Percentiles rank a stretch among this genome's conserved stretches.
Evolutionary conservation across 2,888 invertebrate species (phyloP).

Genomic region (Iphiclides podalirius): DNA sequence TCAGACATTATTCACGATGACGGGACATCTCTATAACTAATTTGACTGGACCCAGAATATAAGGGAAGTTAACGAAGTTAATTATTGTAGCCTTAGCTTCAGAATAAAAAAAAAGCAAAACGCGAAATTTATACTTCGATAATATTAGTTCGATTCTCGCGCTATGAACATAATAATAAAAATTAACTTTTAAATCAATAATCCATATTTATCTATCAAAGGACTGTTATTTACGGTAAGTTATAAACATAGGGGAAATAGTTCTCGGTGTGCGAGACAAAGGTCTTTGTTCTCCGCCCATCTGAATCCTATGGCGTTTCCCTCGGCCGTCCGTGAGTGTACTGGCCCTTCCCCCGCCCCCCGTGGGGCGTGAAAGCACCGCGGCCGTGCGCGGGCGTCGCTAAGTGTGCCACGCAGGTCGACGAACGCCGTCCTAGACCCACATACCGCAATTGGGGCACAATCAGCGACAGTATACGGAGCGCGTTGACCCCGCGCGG

Average conservation of each 20-base stretch:
- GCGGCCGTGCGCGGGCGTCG: conserved; percentile 63
- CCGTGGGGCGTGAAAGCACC: conserved; percentile 71
- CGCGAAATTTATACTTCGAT: too few relatives aligned
- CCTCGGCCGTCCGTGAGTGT: conserved; percentile 64
- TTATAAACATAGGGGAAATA: too few relatives aligned
- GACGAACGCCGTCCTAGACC: conserved; percentile 81
- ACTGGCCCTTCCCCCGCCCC: conserved; percentile 49
- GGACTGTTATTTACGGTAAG: too few relatives aligned
- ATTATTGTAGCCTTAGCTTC: too few relatives aligned
- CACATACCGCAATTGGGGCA: conserved; percentile 77
- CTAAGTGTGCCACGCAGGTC: conserved; percentile 77
- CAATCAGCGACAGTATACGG: conserved; percentile 78
- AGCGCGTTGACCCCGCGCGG: conserved; percentile 76
- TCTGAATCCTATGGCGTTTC: conserved; percentile 42
- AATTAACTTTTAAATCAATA: too few relatives aligned
- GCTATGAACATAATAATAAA: too few relatives aligned
- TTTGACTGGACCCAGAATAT: background rate
- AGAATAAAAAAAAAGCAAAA: too few relatives aligned
- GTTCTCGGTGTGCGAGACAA: too few relatives aligned
- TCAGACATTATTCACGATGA: conserved; percentile 5
- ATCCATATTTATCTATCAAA: too few relatives aligned
- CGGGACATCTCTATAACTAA: background rate
- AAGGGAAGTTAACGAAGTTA: background rate
- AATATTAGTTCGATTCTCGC: too few relatives aligned
- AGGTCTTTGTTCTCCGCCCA: conserved; percentile 37